phyloP scores from a whole-genome alignment of 2,888 invertebrate species.

The Mechanitis messenoides region DNA sequence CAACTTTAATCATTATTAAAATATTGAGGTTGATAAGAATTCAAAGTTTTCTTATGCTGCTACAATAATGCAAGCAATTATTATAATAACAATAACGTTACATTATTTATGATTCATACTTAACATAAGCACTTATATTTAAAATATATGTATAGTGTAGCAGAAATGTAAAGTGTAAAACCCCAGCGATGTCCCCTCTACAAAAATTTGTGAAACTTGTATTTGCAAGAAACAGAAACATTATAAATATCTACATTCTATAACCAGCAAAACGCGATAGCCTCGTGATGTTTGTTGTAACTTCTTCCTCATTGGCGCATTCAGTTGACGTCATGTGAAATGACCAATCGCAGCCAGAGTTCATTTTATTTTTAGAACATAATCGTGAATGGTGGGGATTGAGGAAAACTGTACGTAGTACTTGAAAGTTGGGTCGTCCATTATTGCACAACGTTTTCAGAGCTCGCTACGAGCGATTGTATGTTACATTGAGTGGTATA shows the following conservation, averaged over 20 bases:
- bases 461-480: constrained; percentile 49
- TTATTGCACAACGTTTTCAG: constrained; percentile 69
- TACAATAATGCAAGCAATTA: background rate
- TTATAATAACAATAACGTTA: background rate
- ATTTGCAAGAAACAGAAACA: constrained; percentile 26
- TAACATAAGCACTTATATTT: background rate
- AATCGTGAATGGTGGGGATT: constrained; percentile 54
- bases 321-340: constrained; percentile 56
- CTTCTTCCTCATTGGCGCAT: constrained; percentile 46
- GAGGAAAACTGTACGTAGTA: constrained; percentile 56
- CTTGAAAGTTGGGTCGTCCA: constrained; percentile 34
- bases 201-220: constrained; percentile 22
- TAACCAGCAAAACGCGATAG: constrained; percentile 37
- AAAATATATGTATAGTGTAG: constrained; percentile 15
- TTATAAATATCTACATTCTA: constrained; percentile 32
- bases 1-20: too few species aligned
- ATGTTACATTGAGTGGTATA: constrained; percentile 20
- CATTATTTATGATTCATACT: too few species aligned
- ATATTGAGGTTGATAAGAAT: too few species aligned
- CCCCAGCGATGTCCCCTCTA: constrained; percentile 29
- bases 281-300: constrained; percentile 58
- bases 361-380: constrained; percentile 67
- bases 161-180: constrained; percentile 33
- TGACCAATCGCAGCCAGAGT: constrained; percentile 47
- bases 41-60: too few species aligned